These are phyloP conservation scores for Lymantria dispar DNA, from an alignment of 2,888 invertebrate species.

Conservation along the genomic window DNA sequence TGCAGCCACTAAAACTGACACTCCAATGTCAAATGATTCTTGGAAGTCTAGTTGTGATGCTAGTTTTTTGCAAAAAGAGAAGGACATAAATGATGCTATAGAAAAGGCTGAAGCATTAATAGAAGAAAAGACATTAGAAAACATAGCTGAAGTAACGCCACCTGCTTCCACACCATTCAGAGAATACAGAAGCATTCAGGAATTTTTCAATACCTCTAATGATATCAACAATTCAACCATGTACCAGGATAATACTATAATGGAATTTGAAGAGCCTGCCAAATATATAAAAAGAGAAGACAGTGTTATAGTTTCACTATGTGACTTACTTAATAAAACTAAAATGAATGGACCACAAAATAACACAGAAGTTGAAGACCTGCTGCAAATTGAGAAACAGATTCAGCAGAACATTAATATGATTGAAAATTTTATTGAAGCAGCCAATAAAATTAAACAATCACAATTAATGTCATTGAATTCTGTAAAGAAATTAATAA, in stretches of 20 bases:
- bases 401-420: slow-evolving; percentile 51
- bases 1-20: slow-evolving; percentile 40
- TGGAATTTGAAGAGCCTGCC: slow-evolving; percentile 51
- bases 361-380: slow-evolving; percentile 47
- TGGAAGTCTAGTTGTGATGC: slow-evolving; percentile 64
- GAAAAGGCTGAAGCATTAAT: slow-evolving; percentile 40
- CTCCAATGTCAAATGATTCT: slow-evolving; percentile 57
- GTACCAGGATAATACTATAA: slow-evolving; percentile 59
- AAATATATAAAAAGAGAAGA: slow-evolving; percentile 55
- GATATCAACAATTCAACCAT: slow-evolving; percentile 45
- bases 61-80: slow-evolving; percentile 67
- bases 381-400: slow-evolving; percentile 53
- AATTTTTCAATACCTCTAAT: slow-evolving; percentile 58
- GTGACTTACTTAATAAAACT: slow-evolving; percentile 63
- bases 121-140: slow-evolving; percentile 49
- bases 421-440: slow-evolving; percentile 51
- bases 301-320: slow-evolving; percentile 63
- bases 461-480: slow-evolving; percentile 53
- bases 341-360: slow-evolving; percentile 46
- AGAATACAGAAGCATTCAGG: slow-evolving; percentile 59
- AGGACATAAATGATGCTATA: slow-evolving; percentile 58
- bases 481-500: slow-evolving; percentile 50
- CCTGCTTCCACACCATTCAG: slow-evolving; percentile 67
- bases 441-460: slow-evolving; percentile 49
- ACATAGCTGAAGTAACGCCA: slow-evolving; percentile 56